These are phyloP conservation scores for Ormyrus rosae DNA, from an alignment of 2,888 invertebrate species.

Conservation along the genomic window DNA sequence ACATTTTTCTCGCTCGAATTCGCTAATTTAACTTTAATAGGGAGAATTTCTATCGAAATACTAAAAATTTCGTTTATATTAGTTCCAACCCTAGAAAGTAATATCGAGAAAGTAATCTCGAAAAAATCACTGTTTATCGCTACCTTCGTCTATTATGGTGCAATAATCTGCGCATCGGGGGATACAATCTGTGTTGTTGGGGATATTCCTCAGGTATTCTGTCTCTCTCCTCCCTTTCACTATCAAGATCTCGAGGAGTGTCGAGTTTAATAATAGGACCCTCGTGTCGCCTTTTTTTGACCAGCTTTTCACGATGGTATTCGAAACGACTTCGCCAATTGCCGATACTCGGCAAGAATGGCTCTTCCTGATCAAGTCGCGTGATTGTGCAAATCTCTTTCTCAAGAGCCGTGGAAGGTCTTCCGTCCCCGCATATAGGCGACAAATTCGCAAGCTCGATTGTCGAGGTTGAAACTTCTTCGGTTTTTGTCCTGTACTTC, in stretches of 20 bases:
- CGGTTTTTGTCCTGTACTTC: not conserved
- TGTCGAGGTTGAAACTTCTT: slow-evolving; percentile 17
- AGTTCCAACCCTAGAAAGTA: too few relatives aligned
- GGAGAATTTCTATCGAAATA: too few relatives aligned
- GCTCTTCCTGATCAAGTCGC: slow-evolving; percentile 20
- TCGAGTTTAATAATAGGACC: slow-evolving; percentile 19
- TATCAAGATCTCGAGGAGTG: not conserved
- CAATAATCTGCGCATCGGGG: not conserved
- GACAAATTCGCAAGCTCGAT: slow-evolving; percentile 7
- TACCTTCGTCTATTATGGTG: slow-evolving; percentile 40
- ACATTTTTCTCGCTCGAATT: too few relatives aligned
- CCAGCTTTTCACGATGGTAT: slow-evolving; percentile 31
- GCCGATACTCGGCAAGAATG: slow-evolving; percentile 34
- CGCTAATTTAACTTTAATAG: too few relatives aligned
- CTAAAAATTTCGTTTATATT: too few relatives aligned
- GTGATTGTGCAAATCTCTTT: slow-evolving; percentile 53
- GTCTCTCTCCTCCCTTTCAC: not conserved
- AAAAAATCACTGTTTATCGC: not conserved
- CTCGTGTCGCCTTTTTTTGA: slow-evolving; percentile 12
- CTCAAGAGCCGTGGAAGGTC: slow-evolving; percentile 22
- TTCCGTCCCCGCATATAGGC: not conserved
- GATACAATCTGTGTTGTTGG: not conserved
- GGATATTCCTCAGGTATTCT: not conserved
- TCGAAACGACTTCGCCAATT: slow-evolving; percentile 14
- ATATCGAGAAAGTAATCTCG: too few relatives aligned